Evolutionary conservation across 2,113 vertebrate species (phyloP), one percentile per base, ranked within the genome.

Genomic region (Leucoraja erinaceus): DNA sequence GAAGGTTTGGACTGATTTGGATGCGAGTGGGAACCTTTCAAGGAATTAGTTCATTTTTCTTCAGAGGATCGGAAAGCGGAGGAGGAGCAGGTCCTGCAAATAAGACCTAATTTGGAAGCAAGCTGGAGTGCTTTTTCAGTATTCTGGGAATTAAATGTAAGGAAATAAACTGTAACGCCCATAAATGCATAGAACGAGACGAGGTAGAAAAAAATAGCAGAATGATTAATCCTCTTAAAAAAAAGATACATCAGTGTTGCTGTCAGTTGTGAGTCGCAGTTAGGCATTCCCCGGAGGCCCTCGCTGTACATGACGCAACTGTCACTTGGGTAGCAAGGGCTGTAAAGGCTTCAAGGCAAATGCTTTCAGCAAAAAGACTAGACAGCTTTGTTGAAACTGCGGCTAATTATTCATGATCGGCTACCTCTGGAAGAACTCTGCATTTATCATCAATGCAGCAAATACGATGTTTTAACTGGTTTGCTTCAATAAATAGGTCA

Each of bases 171-270:
- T 16, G 18, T 66, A 90, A 38, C 33, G 0, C 31, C 88, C 66
- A 90, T 90, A 25, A 90, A 70, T 22, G 14, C 33, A 70, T 10
- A 86, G 11, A 86, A 28, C n/a, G 81, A 86, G 81, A n/a, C 81
- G 59, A 25, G 20, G 11, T 86, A 61, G 16, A 66, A 25, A 70
- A 70, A 22, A 68, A 90, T 11, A 68, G 28, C n/a, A 20, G 33
- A 70, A 90, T 70, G 88, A 90, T 90, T 68, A 90, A 90, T 90
- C 31, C 18, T 47, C n/a, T 90, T 66, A 22, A 90, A 20, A 14
- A 25, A 54, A 38, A 70, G 31, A 90, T 47, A 20, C 47, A 90
- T 90, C 59, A 66, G 11, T 31, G 59, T 68, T 90, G 18, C 18
- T 90, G 86, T 68, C 63, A 90, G 33, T 70, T 70, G 31, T 90